phyloP scores from a whole-genome alignment of 2,888 invertebrate species.

The Smittia sp. region DNA sequence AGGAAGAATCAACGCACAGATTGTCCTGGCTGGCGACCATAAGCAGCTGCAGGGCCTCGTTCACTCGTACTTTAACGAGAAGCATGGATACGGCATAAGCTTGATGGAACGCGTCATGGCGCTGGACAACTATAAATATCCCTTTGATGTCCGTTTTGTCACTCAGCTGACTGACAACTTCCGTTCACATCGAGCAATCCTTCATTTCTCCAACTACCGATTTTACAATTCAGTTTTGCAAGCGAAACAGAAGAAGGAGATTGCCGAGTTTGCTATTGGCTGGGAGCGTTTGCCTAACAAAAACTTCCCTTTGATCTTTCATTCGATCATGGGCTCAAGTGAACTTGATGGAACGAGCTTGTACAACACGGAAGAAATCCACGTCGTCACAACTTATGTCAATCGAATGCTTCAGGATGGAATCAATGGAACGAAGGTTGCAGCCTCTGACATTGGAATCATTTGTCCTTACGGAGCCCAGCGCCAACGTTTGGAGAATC shows the following conservation, averaged over 20 bases:
- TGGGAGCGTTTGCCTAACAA: constrained; percentile 44
- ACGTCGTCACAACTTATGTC: not conserved
- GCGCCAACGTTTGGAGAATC: not conserved
- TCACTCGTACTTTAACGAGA: constrained; percentile 48
- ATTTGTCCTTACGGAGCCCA: constrained; percentile 17
- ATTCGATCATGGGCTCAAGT: not conserved
- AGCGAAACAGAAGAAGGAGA: not conserved
- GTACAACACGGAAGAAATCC: not conserved
- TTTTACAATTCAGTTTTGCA: constrained; percentile 1
- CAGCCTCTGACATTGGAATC: not conserved
- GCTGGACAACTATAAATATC: not conserved
- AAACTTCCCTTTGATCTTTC: constrained; percentile 18
- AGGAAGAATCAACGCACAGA: not conserved
- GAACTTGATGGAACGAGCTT: not conserved
- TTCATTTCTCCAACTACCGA: not conserved
- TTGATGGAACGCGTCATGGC: not conserved
- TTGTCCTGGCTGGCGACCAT: constrained; percentile 13
- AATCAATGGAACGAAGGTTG: not conserved
- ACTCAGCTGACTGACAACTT: constrained; percentile 11
- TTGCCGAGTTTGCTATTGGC: constrained; percentile 12
- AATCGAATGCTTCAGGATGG: not conserved
- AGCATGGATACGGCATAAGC: constrained; percentile 54
- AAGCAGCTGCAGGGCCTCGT: constrained; percentile 2
- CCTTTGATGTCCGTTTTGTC: not conserved
- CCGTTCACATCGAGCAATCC: constrained; percentile 13